Evolutionary conservation across 2,113 vertebrate genomes (phyloP).

Genomic region (Perca flavescens): DNA sequence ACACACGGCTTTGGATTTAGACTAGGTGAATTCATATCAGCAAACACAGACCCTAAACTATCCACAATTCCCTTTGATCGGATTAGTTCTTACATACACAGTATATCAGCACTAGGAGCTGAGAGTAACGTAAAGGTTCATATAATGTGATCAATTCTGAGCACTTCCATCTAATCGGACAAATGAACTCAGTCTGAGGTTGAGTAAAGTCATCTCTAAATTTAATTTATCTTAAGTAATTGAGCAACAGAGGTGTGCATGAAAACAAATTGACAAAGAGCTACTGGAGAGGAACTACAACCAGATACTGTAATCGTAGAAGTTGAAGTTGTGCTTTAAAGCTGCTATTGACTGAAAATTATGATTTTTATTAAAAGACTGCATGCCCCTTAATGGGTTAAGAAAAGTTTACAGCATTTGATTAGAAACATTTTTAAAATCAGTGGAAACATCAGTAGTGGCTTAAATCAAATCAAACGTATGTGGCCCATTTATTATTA

Average conservation of each 20-base stretch:
- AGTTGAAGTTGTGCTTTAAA: neutral
- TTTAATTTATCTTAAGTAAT: constrained; percentile 1
- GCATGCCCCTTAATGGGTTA: neutral
- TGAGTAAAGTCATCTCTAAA: constrained; percentile 1
- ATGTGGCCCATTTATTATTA: neutral
- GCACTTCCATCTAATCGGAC: constrained; percentile 11
- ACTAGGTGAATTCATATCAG: constrained; percentile 30
- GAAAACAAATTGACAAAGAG: constrained; percentile 20
- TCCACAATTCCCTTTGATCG: constrained; percentile 26
- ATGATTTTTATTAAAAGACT: neutral
- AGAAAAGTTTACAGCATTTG: neutral
- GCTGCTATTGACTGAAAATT: neutral
- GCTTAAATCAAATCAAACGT: too few species aligned
- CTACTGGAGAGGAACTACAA: neutral
- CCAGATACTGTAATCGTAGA: neutral
- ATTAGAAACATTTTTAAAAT: too few species aligned
- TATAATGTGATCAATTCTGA: constrained; percentile 28
- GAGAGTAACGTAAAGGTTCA: constrained; percentile 20
- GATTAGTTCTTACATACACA: constrained; percentile 39
- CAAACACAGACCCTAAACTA: constrained; percentile 24
- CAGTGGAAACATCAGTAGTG: neutral
- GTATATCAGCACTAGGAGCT: neutral
- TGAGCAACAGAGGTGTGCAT: neutral
- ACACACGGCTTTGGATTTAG: constrained; percentile 40
- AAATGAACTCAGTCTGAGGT: too few species aligned